Evolutionary conservation across 2,113 vertebrate species (phyloP).

Genomic region (Geococcyx californianus): DNA sequence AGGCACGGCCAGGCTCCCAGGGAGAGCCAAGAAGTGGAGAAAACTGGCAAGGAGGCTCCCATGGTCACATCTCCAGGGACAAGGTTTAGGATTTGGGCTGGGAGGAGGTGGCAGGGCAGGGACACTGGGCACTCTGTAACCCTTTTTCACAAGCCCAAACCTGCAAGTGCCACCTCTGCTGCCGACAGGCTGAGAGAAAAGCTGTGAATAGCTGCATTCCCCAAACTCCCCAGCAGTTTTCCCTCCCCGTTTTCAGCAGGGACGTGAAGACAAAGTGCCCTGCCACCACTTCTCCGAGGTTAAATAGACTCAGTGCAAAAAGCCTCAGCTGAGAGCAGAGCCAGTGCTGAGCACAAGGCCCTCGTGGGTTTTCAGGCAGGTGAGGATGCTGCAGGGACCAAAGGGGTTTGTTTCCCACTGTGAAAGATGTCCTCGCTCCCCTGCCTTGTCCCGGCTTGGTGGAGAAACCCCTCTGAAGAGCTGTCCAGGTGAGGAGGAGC

Average conservation of each 20-base stretch:
- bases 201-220: neutral
- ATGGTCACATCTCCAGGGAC: fast-evolving
- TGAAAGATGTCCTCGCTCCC: neutral
- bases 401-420: neutral
- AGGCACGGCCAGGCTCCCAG: neutral
- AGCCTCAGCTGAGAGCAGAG: fast-evolving
- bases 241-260: neutral
- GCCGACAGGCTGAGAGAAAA: neutral
- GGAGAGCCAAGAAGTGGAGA: fast-evolving
- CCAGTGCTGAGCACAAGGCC: fast-evolving
- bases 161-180: neutral
- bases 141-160: neutral
- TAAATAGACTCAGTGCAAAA: neutral
- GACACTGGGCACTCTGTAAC: fast-evolving
- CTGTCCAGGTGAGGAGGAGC: neutral
- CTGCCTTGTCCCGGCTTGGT: neutral
- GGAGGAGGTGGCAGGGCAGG: neutral
- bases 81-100: neutral
- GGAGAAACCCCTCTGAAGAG: neutral
- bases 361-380: neutral
- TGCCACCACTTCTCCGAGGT: neutral
- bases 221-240: fast-evolving
- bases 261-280: neutral
- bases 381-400: neutral
- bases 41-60: neutral